Evolutionary conservation across 2,888 invertebrate genomes (phyloP), one percentile per base, ranked within the genome.

Genomic region (Synanthedon formicaeformis): DNA sequence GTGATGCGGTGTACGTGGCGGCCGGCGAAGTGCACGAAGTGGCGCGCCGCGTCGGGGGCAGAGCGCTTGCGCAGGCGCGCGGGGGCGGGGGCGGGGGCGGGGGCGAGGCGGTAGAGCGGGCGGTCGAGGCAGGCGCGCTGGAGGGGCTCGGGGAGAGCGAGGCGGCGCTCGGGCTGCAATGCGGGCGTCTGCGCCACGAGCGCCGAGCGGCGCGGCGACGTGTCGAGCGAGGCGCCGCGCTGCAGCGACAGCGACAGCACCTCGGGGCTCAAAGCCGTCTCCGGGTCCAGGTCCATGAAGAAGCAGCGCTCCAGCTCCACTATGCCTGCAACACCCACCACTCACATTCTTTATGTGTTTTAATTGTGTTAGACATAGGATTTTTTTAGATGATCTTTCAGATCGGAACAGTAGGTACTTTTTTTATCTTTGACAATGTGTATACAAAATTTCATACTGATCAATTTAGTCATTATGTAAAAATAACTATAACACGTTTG

Each of bases 271-370:
- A 95, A 81, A 57, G 96, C 93, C 54, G 91, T 84, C 40, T 89
- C 89, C 40, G 93, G 91, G 82, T 97, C 94, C 70, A 98, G 84
- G 1, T 94, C 93, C 95, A 97, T 96, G 14, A 96, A 91, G 83
- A 97, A 98, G 86, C 98, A 98, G 34, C 95, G 92, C 55, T 91
- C 91, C 13, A 90, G 81, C 79, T 96, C 96, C 55, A 96, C 91
- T 57, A 96, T 96, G 18, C 91, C 94, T 75, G 91, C 40, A 1
- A 3, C 13, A 34, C 23, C 23, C 23, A 23, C 4, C 23, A 23
- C 23, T 23, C 23, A 18, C 23, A 4, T 4, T 23, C 18, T 18
- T 16, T 16, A 16, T 16, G 2, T 16, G 16, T 16, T 16, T 16
- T 16, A 16, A 16, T 16, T 16, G 16, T 16, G 16, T 2, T 2